Percentiles rank a stretch among this genome's conserved stretches.
phyloP scores from a whole-genome alignment of 2,113 vertebrate genomes.

The Nothoprocta perdicaria region DNA sequence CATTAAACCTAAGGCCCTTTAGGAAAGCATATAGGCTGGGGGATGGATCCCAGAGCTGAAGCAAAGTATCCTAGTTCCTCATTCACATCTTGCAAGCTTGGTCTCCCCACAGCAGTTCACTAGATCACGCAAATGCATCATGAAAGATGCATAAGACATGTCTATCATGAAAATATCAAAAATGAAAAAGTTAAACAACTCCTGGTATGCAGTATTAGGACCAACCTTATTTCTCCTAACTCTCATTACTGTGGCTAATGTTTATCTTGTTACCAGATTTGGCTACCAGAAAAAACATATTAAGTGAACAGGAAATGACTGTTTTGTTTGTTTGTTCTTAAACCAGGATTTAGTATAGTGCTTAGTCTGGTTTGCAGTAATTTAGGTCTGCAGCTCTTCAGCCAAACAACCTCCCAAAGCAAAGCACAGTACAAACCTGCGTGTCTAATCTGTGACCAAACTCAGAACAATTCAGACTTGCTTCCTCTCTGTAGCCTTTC shows the following conservation, averaged over 20 bases:
- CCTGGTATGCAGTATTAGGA: not conserved
- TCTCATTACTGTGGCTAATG: not conserved
- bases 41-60: not conserved
- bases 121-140: not conserved
- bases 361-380: not conserved
- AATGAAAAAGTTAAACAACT: not conserved
- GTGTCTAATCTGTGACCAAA: not conserved
- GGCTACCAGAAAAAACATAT: not conserved
- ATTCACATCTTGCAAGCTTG: not conserved
- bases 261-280: not conserved
- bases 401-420: not conserved
- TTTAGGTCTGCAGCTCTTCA: not conserved
- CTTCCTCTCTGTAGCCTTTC: slow-evolving; percentile 1
- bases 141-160: not conserved
- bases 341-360: not conserved
- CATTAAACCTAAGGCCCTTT: not conserved
- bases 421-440: not conserved
- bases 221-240: not conserved
- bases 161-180: not conserved
- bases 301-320: slow-evolving; percentile 2
- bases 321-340: not conserved
- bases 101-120: not conserved
- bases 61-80: not conserved
- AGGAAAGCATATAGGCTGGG: not conserved
- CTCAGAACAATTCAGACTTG: not conserved